phyloP scores from a whole-genome alignment of 2,113 vertebrate species.

The Phylloscopus trochilus region DNA sequence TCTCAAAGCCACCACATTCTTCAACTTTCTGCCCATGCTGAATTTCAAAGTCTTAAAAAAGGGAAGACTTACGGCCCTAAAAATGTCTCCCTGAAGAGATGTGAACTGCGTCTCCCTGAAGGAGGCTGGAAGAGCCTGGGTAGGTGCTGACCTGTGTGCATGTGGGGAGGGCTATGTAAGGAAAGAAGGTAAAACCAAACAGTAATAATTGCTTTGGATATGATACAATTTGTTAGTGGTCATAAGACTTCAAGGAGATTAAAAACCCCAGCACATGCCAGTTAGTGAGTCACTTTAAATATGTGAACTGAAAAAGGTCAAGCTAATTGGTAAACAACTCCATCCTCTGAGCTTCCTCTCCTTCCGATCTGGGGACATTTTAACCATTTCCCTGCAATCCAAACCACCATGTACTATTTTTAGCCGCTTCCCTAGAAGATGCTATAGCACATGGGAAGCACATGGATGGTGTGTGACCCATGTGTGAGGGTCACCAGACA shows the following conservation, averaged over 20 bases:
- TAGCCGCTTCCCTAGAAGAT: conserved; percentile 42
- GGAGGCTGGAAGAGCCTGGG: neutral
- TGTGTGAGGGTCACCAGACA: conserved; percentile 27
- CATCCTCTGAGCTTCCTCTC: conserved; percentile 40
- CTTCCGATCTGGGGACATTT: conserved; percentile 20
- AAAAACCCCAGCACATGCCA: conserved; percentile 65
- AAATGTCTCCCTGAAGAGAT: neutral
- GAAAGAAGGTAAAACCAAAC: conserved; percentile 26
- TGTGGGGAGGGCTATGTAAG: neutral
- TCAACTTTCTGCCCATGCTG: neutral
- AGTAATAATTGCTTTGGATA: conserved; percentile 50
- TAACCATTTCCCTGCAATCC: conserved; percentile 50
- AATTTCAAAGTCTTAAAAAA: neutral
- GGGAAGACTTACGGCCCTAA: neutral
- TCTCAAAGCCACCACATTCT: neutral
- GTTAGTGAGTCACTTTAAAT: conserved; percentile 65
- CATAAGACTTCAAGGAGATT: conserved; percentile 68
- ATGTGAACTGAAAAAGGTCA: conserved; percentile 69
- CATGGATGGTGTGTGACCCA: conserved; percentile 23
- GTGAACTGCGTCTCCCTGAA: neutral
- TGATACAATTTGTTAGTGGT: conserved; percentile 56
- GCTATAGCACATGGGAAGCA: conserved; percentile 19
- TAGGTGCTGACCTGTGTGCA: neutral
- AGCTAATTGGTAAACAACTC: conserved; percentile 62
- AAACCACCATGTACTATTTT: neutral